A percentile compares a stretch with the other conserved stretches of the same genome.
Conservation (phyloP, 2,113 vertebrate genomes). For the Ammospiza nelsoni region DNA sequence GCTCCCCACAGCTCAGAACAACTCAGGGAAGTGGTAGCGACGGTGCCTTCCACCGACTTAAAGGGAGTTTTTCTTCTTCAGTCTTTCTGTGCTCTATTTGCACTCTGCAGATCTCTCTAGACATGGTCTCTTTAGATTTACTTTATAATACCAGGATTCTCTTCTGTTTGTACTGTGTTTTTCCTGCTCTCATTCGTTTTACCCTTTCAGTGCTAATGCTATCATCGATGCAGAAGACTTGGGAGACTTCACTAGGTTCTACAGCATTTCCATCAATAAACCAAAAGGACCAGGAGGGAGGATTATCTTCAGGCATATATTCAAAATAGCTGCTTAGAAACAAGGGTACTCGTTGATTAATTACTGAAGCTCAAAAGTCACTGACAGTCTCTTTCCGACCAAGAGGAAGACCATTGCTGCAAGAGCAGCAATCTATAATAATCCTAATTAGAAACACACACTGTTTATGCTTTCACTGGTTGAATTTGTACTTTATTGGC, state of each 20-base stretch:
- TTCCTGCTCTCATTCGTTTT: not conserved
- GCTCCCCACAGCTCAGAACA: not conserved
- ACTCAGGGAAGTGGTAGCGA: not conserved
- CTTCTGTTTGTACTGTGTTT: not conserved
- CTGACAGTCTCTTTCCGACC: rapidly evolving
- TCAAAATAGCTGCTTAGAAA: not conserved
- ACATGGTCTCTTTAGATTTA: not conserved
- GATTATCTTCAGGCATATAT: not conserved
- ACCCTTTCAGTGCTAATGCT: not conserved
- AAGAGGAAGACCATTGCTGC: not conserved
- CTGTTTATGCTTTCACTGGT: not conserved
- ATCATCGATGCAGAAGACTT: not conserved
- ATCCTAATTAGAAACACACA: not conserved
- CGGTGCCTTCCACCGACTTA: not conserved
- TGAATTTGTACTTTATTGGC: not conserved
- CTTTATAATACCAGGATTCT: not conserved
- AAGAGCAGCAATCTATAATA: not conserved
- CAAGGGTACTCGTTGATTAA: not conserved
- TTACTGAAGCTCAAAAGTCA: not conserved
- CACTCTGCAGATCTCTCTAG: not conserved
- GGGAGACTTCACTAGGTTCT: not conserved
- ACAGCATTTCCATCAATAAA: not conserved
- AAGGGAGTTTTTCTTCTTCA: not conserved
- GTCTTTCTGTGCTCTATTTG: not conserved
- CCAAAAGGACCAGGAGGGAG: not conserved